Base-by-base conservation (phyloP, 2,888 invertebrate species). In the Anarsia innoxiella region DNA sequence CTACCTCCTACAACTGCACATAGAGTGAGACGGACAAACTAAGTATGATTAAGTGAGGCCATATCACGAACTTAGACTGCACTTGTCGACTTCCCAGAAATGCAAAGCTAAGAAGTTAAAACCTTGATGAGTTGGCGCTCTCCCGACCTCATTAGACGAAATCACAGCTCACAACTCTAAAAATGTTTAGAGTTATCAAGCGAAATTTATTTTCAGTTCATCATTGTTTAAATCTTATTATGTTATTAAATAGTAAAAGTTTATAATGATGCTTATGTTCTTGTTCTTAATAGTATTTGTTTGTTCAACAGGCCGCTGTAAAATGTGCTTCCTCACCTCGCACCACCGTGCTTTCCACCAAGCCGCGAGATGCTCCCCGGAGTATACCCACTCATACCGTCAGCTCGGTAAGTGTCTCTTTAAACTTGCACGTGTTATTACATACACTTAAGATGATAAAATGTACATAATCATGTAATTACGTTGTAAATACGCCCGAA, bases 241-340 rank as follows among this genome's bases (percentile, higher is more conserved):
- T n/a, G n/a, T n/a, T n/a, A n/a, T n/a, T n/a, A n/a, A n/a, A n/a
- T n/a, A n/a, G n/a, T n/a, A n/a, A n/a, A n/a, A n/a, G n/a, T n/a
- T n/a, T n/a, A n/a, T n/a, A n/a, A n/a, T n/a, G n/a, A n/a, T n/a
- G n/a, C n/a, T n/a, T n/a, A n/a, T n/a, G n/a, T n/a, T n/a, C n/a
- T n/a, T n/a, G n/a, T n/a, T n/a, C n/a, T 32, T 19, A 12, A 32
- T 13, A 39, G 27, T 25, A 23, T 27, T 42, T 46, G 11, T 55
- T 61, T 57, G 36, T 57, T n/a, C 47, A 30, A 25, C 76, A 84
- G 84, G 79, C 83, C 71, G 82, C 82, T 61, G 80, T 84, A 51
- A 84, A 84, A 78, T 80, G 79, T 65, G 84, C 72, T 68, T 75
- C 84, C 48, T 82, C 79, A 56, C 83, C 84, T 59, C 82, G 84